Conservation (phyloP, 2,888 invertebrate genomes). For the Tanytarsus gracilentus region DNA sequence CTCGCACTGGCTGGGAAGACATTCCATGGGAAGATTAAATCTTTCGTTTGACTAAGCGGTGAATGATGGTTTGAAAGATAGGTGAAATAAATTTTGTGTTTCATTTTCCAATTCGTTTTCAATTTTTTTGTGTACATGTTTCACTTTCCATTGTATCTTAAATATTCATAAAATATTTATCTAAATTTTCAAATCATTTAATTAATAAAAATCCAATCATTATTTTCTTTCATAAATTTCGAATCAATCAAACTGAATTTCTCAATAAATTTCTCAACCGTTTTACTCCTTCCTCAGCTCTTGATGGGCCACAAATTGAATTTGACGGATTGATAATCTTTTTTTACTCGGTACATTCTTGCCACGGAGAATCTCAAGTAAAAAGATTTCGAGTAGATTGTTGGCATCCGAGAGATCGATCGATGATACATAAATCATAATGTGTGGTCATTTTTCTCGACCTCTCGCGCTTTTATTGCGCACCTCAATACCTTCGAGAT, state of each 20-base stretch:
- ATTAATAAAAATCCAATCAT: too few relatives aligned
- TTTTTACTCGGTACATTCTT: slow-evolving; percentile 3
- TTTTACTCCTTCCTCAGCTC: neutral
- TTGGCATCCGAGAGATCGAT: slow-evolving; percentile 18
- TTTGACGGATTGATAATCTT: slow-evolving; percentile 12
- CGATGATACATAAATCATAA: slow-evolving; percentile 25
- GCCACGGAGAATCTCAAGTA: neutral
- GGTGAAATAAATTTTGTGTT: too few relatives aligned
- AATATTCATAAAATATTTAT: too few relatives aligned
- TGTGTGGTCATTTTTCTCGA: slow-evolving; percentile 22
- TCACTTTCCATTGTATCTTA: too few relatives aligned
- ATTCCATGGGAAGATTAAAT: too few relatives aligned
- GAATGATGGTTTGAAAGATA: too few relatives aligned
- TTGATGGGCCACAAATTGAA: slow-evolving; percentile 11
- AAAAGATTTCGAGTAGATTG: neutral
- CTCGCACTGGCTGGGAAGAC: too few relatives aligned
- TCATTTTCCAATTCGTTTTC: too few relatives aligned
- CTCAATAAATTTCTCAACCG: neutral
- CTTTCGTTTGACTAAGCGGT: too few relatives aligned
- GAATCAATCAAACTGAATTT: slow-evolving; percentile 2
- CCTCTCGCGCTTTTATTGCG: slow-evolving; percentile 14
- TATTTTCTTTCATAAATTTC: too few relatives aligned
- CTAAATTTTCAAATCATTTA: too few relatives aligned
- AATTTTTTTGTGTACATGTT: too few relatives aligned
- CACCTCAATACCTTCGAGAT: neutral